Conservation (phyloP, 2,113 vertebrate genomes). For the Motacilla tschutschensis region DNA sequence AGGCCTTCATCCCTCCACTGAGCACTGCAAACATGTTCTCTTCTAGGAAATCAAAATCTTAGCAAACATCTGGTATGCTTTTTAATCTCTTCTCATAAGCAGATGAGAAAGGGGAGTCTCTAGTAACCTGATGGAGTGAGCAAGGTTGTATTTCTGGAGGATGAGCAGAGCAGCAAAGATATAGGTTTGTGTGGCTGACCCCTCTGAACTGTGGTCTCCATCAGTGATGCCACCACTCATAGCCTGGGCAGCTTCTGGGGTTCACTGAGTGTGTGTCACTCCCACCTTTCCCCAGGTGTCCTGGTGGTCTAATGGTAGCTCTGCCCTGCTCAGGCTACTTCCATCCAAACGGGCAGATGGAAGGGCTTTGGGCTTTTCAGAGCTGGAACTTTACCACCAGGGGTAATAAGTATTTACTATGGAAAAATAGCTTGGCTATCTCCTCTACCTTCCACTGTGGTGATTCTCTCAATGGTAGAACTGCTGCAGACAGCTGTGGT, state of each 20-base stretch:
- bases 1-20: not conserved
- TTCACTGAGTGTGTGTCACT: fast-evolving
- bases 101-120: not conserved
- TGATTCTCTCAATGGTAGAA: not conserved
- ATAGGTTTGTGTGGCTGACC: not conserved
- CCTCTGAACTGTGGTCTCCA: not conserved
- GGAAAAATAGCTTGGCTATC: not conserved
- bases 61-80: not conserved
- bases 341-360: not conserved
- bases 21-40: not conserved
- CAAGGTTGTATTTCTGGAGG: not conserved
- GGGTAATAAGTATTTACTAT: not conserved
- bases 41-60: not conserved
- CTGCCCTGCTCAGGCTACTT: not conserved
- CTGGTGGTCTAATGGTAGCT: not conserved
- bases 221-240: not conserved
- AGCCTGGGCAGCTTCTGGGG: not conserved
- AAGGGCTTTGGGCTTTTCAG: not conserved
- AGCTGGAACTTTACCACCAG: not conserved
- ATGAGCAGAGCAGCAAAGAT: fast-evolving
- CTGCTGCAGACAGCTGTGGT: not conserved
- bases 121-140: not conserved
- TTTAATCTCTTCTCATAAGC: not conserved
- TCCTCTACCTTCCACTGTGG: not conserved
- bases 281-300: not conserved